These are phyloP conservation scores for Gavia stellata DNA, from an alignment of 2,113 vertebrate species.

Conservation along the genomic window DNA sequence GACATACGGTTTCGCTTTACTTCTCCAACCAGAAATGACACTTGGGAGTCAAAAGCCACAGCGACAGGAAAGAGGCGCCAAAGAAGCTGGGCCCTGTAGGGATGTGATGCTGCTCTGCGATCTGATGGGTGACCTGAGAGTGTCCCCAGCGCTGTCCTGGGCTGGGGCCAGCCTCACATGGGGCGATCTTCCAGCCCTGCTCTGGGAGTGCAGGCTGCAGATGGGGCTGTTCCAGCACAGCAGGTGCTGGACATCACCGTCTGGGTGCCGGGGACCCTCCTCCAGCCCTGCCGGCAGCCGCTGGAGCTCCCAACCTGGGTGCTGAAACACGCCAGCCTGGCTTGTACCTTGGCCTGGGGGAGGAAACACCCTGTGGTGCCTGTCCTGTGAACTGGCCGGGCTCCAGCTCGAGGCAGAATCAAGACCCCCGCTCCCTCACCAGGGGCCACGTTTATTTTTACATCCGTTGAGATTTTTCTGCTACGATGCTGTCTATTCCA, in stretches of 20 bases:
- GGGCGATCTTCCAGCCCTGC: neutral
- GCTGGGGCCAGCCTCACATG: neutral
- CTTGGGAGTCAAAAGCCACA: neutral
- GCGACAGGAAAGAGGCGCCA: neutral
- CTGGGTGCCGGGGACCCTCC: neutral
- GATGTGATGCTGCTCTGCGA: neutral
- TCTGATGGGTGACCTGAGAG: rapidly evolving
- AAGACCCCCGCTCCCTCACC: neutral
- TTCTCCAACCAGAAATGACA: neutral
- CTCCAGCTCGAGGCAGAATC: neutral
- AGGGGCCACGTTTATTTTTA: rapidly evolving
- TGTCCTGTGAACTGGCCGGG: rapidly evolving
- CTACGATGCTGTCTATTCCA: neutral
- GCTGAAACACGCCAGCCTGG: neutral
- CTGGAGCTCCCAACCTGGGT: neutral
- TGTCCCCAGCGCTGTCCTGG: rapidly evolving
- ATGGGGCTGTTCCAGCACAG: neutral
- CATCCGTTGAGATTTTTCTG: neutral
- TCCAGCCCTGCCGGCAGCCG: rapidly evolving
- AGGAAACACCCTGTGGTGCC: neutral
- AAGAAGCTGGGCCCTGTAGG: neutral
- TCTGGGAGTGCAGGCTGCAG: neutral
- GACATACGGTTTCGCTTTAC: neutral
- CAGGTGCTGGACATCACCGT: neutral
- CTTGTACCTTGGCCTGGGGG: neutral